Evolutionary conservation across 2,113 vertebrate species (phyloP).

Genomic region (Pachycephala philippinensis): DNA sequence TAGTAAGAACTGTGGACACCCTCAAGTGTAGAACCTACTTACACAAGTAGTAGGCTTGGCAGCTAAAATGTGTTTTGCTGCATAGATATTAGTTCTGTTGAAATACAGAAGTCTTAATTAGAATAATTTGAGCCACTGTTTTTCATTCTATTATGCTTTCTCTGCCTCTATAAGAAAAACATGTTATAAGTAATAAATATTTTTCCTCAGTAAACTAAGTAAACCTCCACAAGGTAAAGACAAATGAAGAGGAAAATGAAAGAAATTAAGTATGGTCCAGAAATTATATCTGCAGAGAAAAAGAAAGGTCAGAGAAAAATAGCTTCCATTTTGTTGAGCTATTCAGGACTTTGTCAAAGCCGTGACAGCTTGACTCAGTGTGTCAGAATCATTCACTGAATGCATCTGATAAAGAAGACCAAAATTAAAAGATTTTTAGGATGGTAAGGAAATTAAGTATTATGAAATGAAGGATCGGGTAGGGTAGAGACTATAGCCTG

Average conservation of each 20-base stretch:
- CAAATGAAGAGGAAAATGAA: background rate
- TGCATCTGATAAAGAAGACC: background rate
- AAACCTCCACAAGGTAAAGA: background rate
- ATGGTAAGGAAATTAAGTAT: background rate
- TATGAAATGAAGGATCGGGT: background rate
- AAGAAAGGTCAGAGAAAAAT: background rate
- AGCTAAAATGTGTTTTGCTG: background rate
- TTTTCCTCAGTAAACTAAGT: background rate
- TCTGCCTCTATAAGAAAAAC: background rate
- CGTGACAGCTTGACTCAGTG: background rate
- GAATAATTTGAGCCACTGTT: background rate
- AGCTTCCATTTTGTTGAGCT: rapidly evolving
- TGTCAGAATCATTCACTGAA: background rate
- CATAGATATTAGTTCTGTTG: background rate
- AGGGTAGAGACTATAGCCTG: background rate
- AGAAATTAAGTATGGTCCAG: background rate
- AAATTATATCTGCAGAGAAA: background rate
- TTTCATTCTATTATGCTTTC: background rate
- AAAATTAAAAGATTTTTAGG: background rate
- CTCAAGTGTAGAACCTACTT: background rate
- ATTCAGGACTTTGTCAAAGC: background rate
- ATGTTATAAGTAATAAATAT: background rate
- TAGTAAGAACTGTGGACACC: background rate
- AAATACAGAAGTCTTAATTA: background rate
- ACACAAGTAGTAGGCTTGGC: background rate